A percentile compares a stretch with the other conserved stretches of the same genome.
Evolutionary conservation across 2,113 vertebrate genomes (phyloP).

Genomic region (Aegotheles bennettii): DNA sequence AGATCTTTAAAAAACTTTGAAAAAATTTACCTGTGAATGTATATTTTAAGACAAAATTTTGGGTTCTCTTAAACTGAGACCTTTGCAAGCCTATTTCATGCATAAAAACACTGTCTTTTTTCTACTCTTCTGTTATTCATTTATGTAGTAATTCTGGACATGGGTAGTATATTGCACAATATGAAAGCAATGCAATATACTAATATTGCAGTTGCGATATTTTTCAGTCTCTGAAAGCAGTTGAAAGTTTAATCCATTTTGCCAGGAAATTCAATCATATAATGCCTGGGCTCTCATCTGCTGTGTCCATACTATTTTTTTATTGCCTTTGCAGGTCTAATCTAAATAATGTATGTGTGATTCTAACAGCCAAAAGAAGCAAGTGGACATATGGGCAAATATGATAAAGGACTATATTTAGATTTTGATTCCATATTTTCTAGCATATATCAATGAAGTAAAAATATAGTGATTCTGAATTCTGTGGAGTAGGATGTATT

Average conservation of each 20-base stretch:
- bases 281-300: neutral
- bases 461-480: neutral
- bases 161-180: neutral
- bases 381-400: neutral
- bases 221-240: neutral
- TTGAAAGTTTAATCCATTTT: neutral
- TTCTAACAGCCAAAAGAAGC: neutral
- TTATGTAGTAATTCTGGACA: neutral
- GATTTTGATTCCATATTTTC: neutral
- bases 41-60: neutral
- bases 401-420: neutral
- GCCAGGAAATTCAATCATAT: neutral
- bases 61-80: neutral
- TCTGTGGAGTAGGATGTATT: neutral
- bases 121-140: neutral
- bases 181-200: neutral
- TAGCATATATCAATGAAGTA: neutral
- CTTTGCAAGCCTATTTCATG: neutral
- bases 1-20: neutral
- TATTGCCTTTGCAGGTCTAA: neutral
- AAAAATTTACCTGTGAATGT: neutral
- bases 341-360: neutral
- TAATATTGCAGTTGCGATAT: neutral
- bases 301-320: neutral
- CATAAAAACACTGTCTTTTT: neutral